Evolutionary conservation across 2,888 invertebrate genomes (phyloP).

Genomic region (Papilio demoleus): DNA sequence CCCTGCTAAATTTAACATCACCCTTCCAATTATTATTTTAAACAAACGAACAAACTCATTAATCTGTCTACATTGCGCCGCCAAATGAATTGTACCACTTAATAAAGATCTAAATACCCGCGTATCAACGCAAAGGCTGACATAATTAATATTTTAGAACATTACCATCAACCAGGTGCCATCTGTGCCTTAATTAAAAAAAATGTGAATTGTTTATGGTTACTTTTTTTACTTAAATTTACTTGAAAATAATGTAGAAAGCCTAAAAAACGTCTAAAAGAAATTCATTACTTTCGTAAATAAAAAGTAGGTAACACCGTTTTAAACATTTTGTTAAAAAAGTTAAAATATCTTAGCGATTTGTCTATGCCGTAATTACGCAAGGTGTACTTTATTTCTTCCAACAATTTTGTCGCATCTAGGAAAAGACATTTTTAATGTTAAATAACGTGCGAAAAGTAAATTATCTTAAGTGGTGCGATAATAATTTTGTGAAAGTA

Average conservation of each 20-base stretch:
- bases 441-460: neutral
- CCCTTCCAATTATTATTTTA: conserved; percentile 37
- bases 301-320: neutral
- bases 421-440: neutral
- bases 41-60: conserved; percentile 43
- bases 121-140: conserved; percentile 15
- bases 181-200: conserved; percentile 5
- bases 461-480: neutral
- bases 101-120: conserved; percentile 44
- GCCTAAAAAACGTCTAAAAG: neutral
- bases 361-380: conserved; percentile 11
- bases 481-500: neutral
- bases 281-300: conserved; percentile 1
- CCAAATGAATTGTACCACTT: conserved; percentile 47
- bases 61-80: conserved; percentile 40
- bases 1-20: conserved; percentile 25
- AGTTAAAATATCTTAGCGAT: conserved; percentile 28
- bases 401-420: neutral
- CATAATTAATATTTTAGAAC: conserved; percentile 32
- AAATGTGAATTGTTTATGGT: neutral
- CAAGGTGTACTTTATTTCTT: neutral
- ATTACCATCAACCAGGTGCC: conserved; percentile 18
- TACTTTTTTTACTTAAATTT: neutral
- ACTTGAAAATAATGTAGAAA: neutral
- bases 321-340: neutral